Conservation (phyloP, 2,113 vertebrate genomes). For the Capreolus pygargus region DNA sequence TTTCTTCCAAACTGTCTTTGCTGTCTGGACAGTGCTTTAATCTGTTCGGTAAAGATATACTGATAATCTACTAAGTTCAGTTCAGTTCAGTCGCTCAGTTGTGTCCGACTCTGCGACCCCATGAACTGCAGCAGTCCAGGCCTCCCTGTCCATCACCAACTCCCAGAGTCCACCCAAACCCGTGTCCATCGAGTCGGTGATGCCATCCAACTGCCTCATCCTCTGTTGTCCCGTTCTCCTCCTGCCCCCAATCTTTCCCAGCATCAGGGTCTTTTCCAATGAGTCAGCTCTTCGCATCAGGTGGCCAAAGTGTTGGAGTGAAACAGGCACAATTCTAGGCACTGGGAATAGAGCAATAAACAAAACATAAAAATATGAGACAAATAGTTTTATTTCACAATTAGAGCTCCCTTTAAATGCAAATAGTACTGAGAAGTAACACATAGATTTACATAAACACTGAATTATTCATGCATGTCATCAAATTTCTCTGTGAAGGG, state of each 20-base stretch:
- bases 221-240: too few species aligned
- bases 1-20: background rate
- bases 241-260: too few species aligned
- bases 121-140: too few species aligned
- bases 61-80: background rate
- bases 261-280: too few species aligned
- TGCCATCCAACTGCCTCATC: too few species aligned
- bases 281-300: too few species aligned
- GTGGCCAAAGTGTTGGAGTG: too few species aligned
- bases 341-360: background rate
- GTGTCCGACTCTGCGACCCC: too few species aligned
- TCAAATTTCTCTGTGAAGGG: conserved; percentile 29
- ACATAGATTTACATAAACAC: conserved; percentile 52
- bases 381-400: background rate
- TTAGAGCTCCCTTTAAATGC: conserved; percentile 35
- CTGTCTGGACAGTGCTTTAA: background rate
- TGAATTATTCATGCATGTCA: conserved; percentile 56
- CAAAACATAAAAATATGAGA: background rate
- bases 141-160: too few species aligned
- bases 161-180: too few species aligned
- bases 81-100: too few species aligned
- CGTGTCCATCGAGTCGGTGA: too few species aligned
- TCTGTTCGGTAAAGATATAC: background rate
- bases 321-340: background rate
- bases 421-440: conserved; percentile 31